Percentiles rank a stretch among this genome's conserved stretches.
Evolutionary conservation across 2,888 invertebrate species (phyloP).

Genomic region (Boloria selene): DNA sequence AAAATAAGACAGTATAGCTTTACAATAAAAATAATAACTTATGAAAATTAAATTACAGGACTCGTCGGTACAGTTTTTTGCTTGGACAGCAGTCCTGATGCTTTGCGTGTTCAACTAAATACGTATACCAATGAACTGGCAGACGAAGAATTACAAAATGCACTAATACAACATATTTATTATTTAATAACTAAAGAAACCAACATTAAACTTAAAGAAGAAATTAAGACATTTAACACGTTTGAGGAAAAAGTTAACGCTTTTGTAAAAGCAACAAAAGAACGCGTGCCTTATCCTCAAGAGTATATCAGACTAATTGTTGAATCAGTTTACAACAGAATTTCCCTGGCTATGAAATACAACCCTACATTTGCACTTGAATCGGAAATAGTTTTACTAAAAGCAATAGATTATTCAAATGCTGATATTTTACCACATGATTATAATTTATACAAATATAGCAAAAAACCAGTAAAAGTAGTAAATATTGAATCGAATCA

Average conservation of each 20-base stretch:
- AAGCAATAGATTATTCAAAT: background rate
- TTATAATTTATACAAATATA: conserved; percentile 10
- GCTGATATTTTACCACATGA: background rate
- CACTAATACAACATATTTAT: background rate
- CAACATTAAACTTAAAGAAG: background rate
- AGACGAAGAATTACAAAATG: conserved; percentile 7
- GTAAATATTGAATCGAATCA: conserved; percentile 4
- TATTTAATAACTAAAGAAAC: background rate
- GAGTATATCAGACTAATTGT: conserved; percentile 1
- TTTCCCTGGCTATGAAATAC: background rate
- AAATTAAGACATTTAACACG: background rate
- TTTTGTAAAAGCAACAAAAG: conserved; percentile 6
- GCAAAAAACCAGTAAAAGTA: background rate
- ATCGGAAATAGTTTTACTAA: conserved; percentile 4
- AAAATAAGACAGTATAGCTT: too few species aligned
- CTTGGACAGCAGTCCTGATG: conserved; percentile 9
- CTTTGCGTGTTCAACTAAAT: background rate
- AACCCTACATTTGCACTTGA: background rate
- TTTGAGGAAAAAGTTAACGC: conserved; percentile 5
- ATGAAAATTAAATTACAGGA: background rate
- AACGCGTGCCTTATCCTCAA: conserved; percentile 5
- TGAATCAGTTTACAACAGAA: conserved; percentile 4
- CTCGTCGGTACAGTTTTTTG: background rate
- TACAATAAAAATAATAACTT: background rate
- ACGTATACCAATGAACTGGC: background rate